Base-by-base conservation (phyloP, 2,888 invertebrate species). In the Chouioia cunea region DNA sequence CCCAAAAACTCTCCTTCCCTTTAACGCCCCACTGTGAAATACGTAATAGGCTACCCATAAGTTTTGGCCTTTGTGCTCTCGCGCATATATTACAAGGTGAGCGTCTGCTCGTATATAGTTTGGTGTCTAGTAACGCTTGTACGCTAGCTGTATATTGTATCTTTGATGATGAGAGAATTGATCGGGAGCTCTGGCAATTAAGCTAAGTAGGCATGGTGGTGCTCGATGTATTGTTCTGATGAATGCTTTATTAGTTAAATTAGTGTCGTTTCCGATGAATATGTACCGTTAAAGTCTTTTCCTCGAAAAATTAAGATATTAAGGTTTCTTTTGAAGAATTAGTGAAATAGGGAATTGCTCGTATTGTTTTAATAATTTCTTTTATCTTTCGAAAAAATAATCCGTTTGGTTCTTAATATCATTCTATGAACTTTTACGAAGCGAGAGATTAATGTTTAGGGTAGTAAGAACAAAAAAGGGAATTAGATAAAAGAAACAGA, bases 161-260 rank as follows among this genome's bases (percentile, higher is more conserved):
- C 67, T 68, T 70, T 73, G 73, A 70, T 66, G 66, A 62, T 64
- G 57, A 58, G 64, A 43, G 68, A 73, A 73, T 73, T 73, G 56
- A 70, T 73, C 64, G 57, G 64, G 65, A 70, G 50, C 60, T 16
- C 36, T 48, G 15, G 44, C 63, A 70, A 66, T 73, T 70, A 64
- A 64, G 47, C 47, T 65, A 46, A 67, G 47, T 62, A 62, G n/a
- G 50, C 27, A 16, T 16, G 2, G 27, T 36, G 36, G 2, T 4
- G 23, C 14, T 14, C 0, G 20, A 20, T 20, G 16, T 53, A 62
- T 48, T 36, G 48, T 56, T 4, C 12, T 54, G 36, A 36, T 36
- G 36, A 36, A 36, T 36, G 12, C 36, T 36, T 36, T 6, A 36
- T 36, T 36, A 36, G 36, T 36, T 36, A 1, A 18, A 27, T 54